A percentile compares a stretch with the other conserved stretches of the same genome.
phyloP scores from a whole-genome alignment of 1,140 invertebrate genomes.

The Aethina tumida region DNA sequence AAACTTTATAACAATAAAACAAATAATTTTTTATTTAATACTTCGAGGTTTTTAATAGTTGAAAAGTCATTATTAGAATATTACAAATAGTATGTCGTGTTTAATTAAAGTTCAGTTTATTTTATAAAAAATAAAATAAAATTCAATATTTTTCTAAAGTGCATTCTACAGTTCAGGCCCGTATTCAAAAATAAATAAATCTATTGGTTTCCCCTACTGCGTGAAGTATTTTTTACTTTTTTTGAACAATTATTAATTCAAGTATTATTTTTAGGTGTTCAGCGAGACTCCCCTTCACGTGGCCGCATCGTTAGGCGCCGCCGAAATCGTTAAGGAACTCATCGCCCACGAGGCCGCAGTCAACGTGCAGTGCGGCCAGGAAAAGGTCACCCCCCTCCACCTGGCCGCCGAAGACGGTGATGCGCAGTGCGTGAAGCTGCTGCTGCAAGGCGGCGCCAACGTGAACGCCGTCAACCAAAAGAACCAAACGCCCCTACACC shows the following conservation, averaged over 20 bases:
- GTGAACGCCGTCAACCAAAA: conserved; percentile 56
- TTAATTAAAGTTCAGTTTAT: too few species aligned
- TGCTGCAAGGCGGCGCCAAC: conserved; percentile 62
- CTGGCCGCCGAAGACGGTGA: conserved; percentile 74
- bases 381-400: conserved; percentile 64
- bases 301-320: conserved; percentile 61
- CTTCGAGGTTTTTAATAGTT: too few species aligned
- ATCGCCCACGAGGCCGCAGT: conserved; percentile 65
- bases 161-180: too few species aligned
- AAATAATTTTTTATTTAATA: too few species aligned
- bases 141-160: too few species aligned
- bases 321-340: conserved; percentile 55
- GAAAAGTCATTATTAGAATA: too few species aligned
- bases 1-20: too few species aligned
- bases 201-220: too few species aligned
- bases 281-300: conserved; percentile 77
- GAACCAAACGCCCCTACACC: conserved; percentile 66
- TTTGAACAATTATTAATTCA: conserved; percentile 1
- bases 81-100: too few species aligned
- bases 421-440: conserved; percentile 54
- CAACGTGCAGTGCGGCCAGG: conserved; percentile 55
- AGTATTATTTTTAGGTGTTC: conserved; percentile 45
- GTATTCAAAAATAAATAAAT: too few species aligned
- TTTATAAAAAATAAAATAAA: too few species aligned
- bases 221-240: conserved; percentile 1